Percentiles rank a stretch among this genome's conserved stretches.
Evolutionary conservation across 2,113 vertebrate genomes (phyloP).

Genomic region (Etia nguti): DNA sequence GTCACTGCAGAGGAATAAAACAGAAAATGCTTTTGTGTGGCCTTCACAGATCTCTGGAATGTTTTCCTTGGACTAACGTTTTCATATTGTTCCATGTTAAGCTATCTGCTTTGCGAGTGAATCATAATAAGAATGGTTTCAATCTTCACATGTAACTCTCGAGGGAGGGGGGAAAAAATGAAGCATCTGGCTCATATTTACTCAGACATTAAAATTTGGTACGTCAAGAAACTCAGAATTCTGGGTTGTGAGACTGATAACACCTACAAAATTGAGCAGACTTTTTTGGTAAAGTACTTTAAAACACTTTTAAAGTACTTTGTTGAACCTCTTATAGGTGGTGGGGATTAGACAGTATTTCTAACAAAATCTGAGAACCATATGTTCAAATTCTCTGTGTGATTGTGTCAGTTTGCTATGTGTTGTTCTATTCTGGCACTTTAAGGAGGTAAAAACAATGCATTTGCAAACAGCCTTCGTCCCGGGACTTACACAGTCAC

Average conservation of each 20-base stretch:
- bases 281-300: background rate
- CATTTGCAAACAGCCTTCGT: conserved; percentile 11
- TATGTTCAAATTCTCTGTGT: background rate
- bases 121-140: background rate
- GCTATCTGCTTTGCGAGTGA: background rate
- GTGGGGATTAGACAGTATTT: background rate
- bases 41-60: background rate
- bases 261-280: background rate
- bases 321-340: background rate
- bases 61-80: background rate
- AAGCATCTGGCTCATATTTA: background rate
- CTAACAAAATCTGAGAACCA: background rate
- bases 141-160: background rate
- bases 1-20: background rate
- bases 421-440: background rate
- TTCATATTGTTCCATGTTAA: background rate
- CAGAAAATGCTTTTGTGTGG: background rate
- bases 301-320: background rate
- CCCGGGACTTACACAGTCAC: conserved; percentile 3
- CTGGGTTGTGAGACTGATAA: background rate
- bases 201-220: background rate
- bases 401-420: background rate
- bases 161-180: background rate
- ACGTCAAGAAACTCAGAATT: background rate
- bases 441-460: conserved; percentile 4